Evolutionary conservation across 2,113 vertebrate genomes (phyloP).

Genomic region (Grallaria varia): DNA sequence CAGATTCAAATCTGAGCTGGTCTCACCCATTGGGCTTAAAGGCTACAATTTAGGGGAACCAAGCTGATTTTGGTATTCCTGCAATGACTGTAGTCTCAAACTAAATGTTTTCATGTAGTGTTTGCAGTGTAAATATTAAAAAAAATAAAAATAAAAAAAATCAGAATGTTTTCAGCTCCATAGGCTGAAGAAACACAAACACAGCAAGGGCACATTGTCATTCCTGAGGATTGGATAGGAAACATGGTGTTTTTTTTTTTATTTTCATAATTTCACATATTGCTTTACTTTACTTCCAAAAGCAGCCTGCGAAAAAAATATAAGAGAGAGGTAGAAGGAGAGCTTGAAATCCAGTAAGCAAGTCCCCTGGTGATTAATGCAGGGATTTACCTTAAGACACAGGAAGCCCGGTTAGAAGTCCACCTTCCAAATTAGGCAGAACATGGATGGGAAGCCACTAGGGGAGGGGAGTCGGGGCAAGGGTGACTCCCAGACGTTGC

Average conservation of each 20-base stretch:
- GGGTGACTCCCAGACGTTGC: neutral
- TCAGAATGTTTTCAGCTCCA: neutral
- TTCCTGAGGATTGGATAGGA: neutral
- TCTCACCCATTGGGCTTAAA: neutral
- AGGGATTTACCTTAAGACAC: neutral
- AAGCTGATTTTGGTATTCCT: slow-evolving; percentile 12
- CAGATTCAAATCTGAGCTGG: neutral
- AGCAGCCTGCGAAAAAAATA: neutral
- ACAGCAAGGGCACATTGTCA: neutral
- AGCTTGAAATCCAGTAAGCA: neutral
- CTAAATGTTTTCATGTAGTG: slow-evolving; percentile 7
- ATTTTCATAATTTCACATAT: neutral
- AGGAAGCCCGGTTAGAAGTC: neutral
- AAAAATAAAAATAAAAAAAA: neutral
- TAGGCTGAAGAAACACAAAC: slow-evolving; percentile 8
- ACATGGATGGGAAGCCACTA: neutral
- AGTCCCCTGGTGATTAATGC: neutral
- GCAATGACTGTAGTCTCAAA: neutral
- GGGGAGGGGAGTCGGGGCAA: accelerated
- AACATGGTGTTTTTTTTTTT: neutral
- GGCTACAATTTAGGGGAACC: slow-evolving; percentile 15
- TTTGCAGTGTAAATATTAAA: slow-evolving; percentile 26
- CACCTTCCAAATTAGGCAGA: neutral
- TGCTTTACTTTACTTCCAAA: neutral
- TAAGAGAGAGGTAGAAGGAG: neutral